Percentiles rank a stretch among this genome's conserved stretches.
Conservation (phyloP, 2,888 invertebrate species). For the Harpalus rubripes region DNA sequence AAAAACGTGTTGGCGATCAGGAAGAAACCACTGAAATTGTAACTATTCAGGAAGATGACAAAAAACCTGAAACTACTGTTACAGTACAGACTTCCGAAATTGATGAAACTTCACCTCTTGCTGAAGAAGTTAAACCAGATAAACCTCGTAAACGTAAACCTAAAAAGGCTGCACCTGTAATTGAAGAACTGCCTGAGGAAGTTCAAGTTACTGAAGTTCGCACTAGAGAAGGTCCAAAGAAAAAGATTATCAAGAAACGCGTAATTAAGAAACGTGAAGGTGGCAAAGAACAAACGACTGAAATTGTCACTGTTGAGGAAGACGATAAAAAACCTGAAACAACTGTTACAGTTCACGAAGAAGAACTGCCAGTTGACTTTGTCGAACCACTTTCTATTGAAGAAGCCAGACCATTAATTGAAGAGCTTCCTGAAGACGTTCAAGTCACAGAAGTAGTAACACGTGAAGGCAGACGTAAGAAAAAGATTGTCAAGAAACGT, state of each 20-base stretch:
- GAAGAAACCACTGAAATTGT: slow-evolving; percentile 76
- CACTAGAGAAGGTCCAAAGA: slow-evolving; percentile 73
- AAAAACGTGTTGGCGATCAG: slow-evolving; percentile 75
- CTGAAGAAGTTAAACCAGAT: slow-evolving; percentile 68
- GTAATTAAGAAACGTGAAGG: slow-evolving; percentile 71
- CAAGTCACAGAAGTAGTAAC: slow-evolving; percentile 70
- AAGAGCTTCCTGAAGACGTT: slow-evolving; percentile 70
- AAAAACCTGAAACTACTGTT: slow-evolving; percentile 76
- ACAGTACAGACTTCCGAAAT: slow-evolving; percentile 68
- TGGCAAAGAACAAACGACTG: slow-evolving; percentile 76
- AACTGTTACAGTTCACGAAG: slow-evolving; percentile 72
- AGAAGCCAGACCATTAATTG: slow-evolving; percentile 68
- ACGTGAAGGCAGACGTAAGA: slow-evolving; percentile 70
- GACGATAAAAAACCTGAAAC: slow-evolving; percentile 71
- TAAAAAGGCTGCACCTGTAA: slow-evolving; percentile 67
- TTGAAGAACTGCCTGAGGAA: slow-evolving; percentile 74
- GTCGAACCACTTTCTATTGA: slow-evolving; percentile 62
- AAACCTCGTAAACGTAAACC: slow-evolving; percentile 67
- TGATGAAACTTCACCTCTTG: slow-evolving; percentile 65
- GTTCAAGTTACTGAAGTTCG: slow-evolving; percentile 74
- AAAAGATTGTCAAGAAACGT: slow-evolving; percentile 75
- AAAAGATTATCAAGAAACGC: slow-evolving; percentile 71
- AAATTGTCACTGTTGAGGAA: slow-evolving; percentile 73
- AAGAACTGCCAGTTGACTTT: slow-evolving; percentile 68
- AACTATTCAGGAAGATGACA: slow-evolving; percentile 77